Evolutionary conservation across 2,888 invertebrate genomes (phyloP).

Genomic region (Adineta ricciae): DNA sequence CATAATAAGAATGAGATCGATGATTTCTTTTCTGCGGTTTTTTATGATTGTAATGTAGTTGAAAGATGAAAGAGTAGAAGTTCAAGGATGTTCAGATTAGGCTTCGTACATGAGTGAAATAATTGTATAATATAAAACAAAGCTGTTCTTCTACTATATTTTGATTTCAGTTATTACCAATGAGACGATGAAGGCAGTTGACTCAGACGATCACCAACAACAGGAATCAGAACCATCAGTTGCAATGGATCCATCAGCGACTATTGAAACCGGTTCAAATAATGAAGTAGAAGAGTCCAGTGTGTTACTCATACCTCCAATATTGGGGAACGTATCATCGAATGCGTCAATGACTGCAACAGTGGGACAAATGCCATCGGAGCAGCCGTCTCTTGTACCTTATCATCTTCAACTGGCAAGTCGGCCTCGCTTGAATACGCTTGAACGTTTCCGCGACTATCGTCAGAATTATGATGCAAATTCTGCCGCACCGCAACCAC

Average conservation of each 20-base stretch:
- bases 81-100: neutral
- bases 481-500: neutral
- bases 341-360: neutral
- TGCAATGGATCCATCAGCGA: neutral
- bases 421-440: constrained; percentile 14
- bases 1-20: neutral
- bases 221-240: no score
- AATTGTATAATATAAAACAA: neutral
- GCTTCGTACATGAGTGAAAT: neutral
- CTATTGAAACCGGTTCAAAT: neutral
- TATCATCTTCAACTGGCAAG: neutral
- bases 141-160: neutral
- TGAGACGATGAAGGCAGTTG: neutral
- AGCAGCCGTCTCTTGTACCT: neutral
- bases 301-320: neutral
- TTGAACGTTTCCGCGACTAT: neutral
- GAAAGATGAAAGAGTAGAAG: neutral
- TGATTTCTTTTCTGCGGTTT: neutral
- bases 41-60: neutral
- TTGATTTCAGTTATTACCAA: neutral
- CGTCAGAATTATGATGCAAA: neutral
- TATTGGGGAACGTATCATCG: neutral
- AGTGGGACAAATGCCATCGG: neutral
- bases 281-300: neutral
- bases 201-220: neutral